Conservation (phyloP, 2,888 invertebrate genomes). For the Phrixothrix hirtus region DNA sequence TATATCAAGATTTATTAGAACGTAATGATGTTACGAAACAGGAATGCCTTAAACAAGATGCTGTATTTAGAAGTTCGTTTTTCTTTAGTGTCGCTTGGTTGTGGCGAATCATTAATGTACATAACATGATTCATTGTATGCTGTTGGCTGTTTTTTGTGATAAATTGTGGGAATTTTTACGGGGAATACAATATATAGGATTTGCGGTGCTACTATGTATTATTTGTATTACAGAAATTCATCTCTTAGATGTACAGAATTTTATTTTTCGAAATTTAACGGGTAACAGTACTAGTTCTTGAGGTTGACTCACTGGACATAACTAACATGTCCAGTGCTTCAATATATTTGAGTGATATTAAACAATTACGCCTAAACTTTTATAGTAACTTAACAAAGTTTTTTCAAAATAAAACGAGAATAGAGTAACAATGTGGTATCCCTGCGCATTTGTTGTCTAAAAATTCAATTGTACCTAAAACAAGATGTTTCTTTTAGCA, state of each 20-base stretch:
- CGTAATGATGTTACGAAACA: conserved; percentile 61
- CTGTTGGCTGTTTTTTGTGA: conserved; percentile 80
- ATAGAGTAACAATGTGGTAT: too few relatives aligned
- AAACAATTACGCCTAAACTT: background rate
- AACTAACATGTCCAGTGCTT: too few relatives aligned
- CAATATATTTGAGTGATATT: too few relatives aligned
- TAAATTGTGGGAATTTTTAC: conserved; percentile 77
- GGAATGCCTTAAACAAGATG: conserved; percentile 61
- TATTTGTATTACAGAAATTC: conserved; percentile 73
- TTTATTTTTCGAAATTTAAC: conserved; percentile 59
- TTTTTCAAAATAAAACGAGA: too few relatives aligned
- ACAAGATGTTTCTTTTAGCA: too few relatives aligned
- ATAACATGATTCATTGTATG: conserved; percentile 74
- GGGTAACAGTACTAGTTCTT: conserved; percentile 47
- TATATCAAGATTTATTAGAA: conserved; percentile 78
- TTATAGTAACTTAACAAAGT: too few relatives aligned
- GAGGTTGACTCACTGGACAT: too few relatives aligned
- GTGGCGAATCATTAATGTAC: conserved; percentile 81
- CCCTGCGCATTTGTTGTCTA: too few relatives aligned
- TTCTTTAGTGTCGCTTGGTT: conserved; percentile 74
- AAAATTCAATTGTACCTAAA: too few relatives aligned
- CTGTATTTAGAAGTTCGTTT: conserved; percentile 69
- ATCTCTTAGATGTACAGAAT: conserved; percentile 64
- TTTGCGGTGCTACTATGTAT: conserved; percentile 70
- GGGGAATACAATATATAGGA: conserved; percentile 70